Conservation (phyloP, 2,888 invertebrate species). For the Hemistola chrysoprasaria region DNA sequence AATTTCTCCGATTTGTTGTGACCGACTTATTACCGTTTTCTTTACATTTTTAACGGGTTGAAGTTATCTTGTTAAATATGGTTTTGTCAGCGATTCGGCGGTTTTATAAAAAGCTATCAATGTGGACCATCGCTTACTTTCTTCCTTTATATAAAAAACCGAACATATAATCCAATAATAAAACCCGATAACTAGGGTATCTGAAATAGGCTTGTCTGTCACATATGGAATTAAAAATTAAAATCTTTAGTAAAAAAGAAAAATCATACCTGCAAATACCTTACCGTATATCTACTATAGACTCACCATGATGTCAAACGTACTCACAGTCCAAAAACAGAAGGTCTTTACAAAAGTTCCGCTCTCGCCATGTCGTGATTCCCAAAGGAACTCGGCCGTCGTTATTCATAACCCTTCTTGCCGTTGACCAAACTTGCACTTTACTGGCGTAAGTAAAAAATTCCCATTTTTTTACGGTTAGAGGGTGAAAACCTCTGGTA, state of each 20-base stretch:
- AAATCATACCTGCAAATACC: no score
- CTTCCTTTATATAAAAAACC: no score
- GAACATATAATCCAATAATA: no score
- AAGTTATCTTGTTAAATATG: neutral
- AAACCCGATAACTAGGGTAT: no score
- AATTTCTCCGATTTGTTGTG: conserved; percentile 1
- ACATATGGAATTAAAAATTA: no score
- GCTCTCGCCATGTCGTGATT: conserved; percentile 16
- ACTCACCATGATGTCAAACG: neutral
- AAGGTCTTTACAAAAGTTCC: conserved; percentile 23
- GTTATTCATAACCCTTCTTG: conserved; percentile 38
- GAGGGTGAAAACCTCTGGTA: conserved; percentile 12
- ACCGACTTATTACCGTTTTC: neutral
- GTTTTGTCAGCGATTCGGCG: no score
- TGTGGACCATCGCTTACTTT: no score
- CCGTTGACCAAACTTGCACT: conserved; percentile 38
- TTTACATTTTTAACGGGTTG: neutral
- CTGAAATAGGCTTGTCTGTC: no score
- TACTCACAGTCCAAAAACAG: conserved; percentile 17
- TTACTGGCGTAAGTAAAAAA: conserved; percentile 39
- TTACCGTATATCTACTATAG: no score
- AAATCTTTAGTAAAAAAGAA: no score
- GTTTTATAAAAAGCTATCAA: no score
- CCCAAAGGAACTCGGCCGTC: conserved; percentile 27
- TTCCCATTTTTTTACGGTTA: conserved; percentile 67